phyloP scores from a whole-genome alignment of 2,113 vertebrate species.

The Grammatotria lemairii region DNA sequence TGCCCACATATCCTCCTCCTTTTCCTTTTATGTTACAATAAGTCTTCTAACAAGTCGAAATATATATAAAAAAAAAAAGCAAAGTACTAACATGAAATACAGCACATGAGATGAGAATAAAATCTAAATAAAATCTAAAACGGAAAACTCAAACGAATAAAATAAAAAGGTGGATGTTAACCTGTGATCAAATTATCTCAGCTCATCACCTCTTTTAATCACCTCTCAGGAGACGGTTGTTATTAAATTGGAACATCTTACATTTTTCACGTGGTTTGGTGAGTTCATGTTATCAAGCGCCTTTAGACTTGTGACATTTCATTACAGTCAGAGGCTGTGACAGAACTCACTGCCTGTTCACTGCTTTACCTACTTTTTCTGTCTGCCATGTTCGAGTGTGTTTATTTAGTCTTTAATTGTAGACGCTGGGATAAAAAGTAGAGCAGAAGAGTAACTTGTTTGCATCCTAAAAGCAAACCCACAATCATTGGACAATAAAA shows the following conservation, averaged over 20 bases:
- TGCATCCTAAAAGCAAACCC: neutral
- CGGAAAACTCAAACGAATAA: neutral
- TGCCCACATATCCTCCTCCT: neutral
- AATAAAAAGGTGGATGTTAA: neutral
- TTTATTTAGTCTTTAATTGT: neutral
- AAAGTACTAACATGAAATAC: neutral
- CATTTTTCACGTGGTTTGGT: neutral
- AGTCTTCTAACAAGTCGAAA: neutral
- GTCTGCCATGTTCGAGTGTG: neutral
- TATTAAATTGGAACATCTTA: neutral
- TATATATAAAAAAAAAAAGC: neutral
- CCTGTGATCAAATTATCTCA: neutral
- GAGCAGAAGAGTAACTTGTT: neutral
- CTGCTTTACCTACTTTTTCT: neutral
- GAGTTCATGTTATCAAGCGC: neutral
- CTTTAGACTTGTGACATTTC: neutral
- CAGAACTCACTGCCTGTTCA: neutral
- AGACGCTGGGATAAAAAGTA: neutral
- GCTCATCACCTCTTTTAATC: neutral
- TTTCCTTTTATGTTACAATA: neutral
- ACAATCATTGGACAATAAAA: neutral
- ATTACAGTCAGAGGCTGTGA: neutral
- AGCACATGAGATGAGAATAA: neutral
- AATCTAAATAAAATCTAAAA: neutral
- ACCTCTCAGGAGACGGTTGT: neutral